Base-by-base conservation (phyloP, 2,797 vertebrate genomes). In the Hoplostethus atlanticus region DNA sequence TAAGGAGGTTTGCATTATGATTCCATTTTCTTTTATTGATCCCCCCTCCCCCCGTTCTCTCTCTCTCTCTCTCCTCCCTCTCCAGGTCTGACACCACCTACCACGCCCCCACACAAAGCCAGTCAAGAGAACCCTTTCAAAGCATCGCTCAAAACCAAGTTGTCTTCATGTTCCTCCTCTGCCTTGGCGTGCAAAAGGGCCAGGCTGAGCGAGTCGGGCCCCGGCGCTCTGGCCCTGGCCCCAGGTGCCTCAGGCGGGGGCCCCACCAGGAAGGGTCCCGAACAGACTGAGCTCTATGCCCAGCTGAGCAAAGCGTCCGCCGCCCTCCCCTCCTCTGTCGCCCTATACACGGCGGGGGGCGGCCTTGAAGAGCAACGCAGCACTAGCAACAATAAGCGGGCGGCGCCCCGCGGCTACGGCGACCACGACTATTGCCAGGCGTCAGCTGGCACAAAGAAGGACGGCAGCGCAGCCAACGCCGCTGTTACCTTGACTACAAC, bases 371-470 rank as follows among this genome's bases (percentile, higher is more conserved):
- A 96, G 92, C 95, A 95, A 89, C 96, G 95, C 91, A 88, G 94
- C 74, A 66, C 76, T 79, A 95, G 96, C 92, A 91, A 93, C 81
- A 84, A 60, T 70, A 98, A 96, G 93, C 94, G 95, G 89, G 92
- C 94, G 81, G 95, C 89, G 83, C 92, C 96, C 77, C 95, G 96
- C 79, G 93, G 96, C 88, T 96, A 98, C 95, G 96, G 98, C 79
- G 98, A 99, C 94, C 98, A 99, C 86, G 98, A 99, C 93, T 99
- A 99, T 93, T 99, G 98, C 94, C 98, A 99, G 92, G 97, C 95
- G 66, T 86, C 95, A 80, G 96, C 96, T 84, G 94, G 95, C 92
- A 92, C 95, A 86, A 98, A 97, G 93, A 95, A 94, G 46, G 95
- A 96, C 89, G 89, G 95, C 78, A 52, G 85, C 82, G 66, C 79